These are phyloP conservation scores for Lymantria dispar DNA, from an alignment of 2,888 invertebrate species.

Conservation along the genomic window DNA sequence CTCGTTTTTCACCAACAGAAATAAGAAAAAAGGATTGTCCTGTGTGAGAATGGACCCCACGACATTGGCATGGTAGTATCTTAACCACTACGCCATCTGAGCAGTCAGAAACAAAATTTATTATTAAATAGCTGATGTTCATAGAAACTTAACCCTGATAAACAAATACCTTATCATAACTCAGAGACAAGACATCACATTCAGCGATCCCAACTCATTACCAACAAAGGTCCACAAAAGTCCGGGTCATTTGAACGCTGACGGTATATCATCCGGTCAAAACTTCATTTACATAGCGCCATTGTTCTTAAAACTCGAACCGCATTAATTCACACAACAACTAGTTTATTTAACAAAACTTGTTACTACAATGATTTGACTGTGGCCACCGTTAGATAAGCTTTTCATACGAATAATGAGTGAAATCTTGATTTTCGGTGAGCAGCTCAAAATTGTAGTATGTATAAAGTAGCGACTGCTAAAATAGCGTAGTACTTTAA, in stretches of 20 bases:
- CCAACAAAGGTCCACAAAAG: slow-evolving; percentile 9
- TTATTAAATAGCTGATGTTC: neutral
- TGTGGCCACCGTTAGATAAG: neutral
- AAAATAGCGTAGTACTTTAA: no score
- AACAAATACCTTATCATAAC: slow-evolving; percentile 3
- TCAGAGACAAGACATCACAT: slow-evolving; percentile 4
- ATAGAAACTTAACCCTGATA: neutral
- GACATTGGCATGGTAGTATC: no score
- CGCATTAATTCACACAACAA: slow-evolving; percentile 14
- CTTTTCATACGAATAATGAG: neutral
- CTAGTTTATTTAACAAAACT: slow-evolving; percentile 21
- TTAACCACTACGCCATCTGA: no score
- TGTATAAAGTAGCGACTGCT: no score
- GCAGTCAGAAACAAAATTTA: no score
- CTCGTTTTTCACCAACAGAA: no score
- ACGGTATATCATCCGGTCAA: slow-evolving; percentile 6
- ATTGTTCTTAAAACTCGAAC: slow-evolving; percentile 21
- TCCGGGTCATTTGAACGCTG: slow-evolving; percentile 8
- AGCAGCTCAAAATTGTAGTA: no score
- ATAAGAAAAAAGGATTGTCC: no score
- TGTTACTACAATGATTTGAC: slow-evolving; percentile 1
- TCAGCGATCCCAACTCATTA: slow-evolving; percentile 12
- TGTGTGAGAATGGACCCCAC: no score
- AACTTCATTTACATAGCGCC: slow-evolving; percentile 18
- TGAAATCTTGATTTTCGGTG: no score